Percentiles rank a stretch among this genome's conserved stretches.
Conservation (phyloP, 2,888 invertebrate species). For the Volucella bombylans region DNA sequence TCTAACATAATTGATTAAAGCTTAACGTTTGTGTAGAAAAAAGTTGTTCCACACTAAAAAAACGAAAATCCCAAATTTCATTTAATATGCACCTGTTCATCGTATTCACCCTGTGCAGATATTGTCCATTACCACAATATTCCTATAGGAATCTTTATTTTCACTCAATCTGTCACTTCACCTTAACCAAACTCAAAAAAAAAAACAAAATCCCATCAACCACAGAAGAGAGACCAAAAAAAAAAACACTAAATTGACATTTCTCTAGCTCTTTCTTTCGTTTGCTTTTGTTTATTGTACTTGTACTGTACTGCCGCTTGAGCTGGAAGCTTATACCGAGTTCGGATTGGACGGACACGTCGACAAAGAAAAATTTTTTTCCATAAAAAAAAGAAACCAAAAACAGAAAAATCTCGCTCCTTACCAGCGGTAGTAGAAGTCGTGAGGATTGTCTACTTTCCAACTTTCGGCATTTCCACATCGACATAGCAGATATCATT, state of each 20-base stretch:
- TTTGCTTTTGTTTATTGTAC: constrained; percentile 69
- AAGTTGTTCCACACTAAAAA: too few relatives aligned
- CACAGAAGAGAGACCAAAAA: constrained; percentile 20
- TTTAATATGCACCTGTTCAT: too few relatives aligned
- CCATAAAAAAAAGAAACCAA: too few relatives aligned
- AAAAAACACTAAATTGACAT: constrained; percentile 37
- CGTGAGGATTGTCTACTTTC: too few relatives aligned
- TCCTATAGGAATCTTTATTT: constrained; percentile 14
- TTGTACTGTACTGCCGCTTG: constrained; percentile 35
- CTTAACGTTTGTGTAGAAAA: too few relatives aligned
- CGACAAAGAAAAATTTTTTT: constrained; percentile 2
- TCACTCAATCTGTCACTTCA: constrained; percentile 24
- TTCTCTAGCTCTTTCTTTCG: constrained; percentile 52
- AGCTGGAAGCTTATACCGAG: constrained; percentile 43
- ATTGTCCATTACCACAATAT: not conserved
- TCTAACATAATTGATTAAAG: too few relatives aligned
- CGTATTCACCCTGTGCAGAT: not conserved
- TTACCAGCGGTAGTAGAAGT: too few relatives aligned
- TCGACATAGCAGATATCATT: not conserved
- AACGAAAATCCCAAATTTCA: too few relatives aligned
- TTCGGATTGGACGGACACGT: constrained; percentile 66
- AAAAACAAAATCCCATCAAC: constrained; percentile 8
- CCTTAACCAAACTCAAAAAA: constrained; percentile 1
- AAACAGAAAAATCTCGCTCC: too few relatives aligned
- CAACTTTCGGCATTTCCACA: too few relatives aligned